Conservation (phyloP, 2,888 invertebrate species). For the Erannis defoliaria region DNA sequence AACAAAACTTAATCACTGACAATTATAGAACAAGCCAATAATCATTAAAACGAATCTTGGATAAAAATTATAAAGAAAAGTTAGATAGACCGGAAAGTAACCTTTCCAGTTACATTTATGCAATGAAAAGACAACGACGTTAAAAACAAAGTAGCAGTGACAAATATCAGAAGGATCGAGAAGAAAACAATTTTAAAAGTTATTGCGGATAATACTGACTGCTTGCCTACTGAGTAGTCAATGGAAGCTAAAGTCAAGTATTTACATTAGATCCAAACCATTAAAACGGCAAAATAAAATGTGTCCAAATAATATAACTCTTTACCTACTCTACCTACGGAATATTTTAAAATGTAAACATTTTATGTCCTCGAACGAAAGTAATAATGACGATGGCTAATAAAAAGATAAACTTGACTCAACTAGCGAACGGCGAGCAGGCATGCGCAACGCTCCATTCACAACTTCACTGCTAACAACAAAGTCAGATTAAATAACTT, state of each 20-base stretch:
- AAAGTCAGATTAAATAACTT: constrained; percentile 48
- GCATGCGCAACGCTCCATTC: constrained; percentile 67
- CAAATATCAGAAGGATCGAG: not conserved
- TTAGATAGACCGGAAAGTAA: no score
- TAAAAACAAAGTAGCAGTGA: no score
- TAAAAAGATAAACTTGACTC: constrained; percentile 53
- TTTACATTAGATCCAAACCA: not conserved
- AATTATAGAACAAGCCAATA: no score
- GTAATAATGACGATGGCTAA: constrained; percentile 45
- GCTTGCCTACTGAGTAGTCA: no score
- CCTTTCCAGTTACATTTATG: no score
- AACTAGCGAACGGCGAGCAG: constrained; percentile 53
- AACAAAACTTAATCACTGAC: no score
- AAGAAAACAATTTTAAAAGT: not conserved
- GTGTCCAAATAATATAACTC: not conserved
- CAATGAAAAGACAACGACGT: no score
- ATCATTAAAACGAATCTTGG: no score
- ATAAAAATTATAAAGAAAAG: no score
- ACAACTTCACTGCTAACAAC: constrained; percentile 41
- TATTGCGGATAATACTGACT: no score
- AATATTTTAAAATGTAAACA: constrained; percentile 18
- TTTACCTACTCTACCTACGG: not conserved
- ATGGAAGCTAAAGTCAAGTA: not conserved
- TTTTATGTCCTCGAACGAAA: constrained; percentile 34
- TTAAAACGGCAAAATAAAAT: not conserved